phyloP scores from a whole-genome alignment of 1,140 invertebrate species.

The Medauroidea extradentata region DNA sequence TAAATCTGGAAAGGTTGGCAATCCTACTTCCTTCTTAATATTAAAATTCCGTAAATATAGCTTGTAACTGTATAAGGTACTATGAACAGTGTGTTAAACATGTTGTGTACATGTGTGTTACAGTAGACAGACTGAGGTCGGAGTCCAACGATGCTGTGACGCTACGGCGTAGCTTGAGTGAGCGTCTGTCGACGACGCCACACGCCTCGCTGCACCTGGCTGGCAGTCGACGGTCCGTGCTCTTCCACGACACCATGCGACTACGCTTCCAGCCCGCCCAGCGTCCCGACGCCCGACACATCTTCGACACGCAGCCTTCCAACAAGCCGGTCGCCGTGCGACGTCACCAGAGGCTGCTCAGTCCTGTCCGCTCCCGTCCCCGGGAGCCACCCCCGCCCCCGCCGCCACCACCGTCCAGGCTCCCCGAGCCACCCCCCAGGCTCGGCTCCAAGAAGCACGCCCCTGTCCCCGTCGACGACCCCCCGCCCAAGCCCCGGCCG shows the following conservation, averaged over 20 bases:
- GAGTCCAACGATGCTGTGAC: neutral
- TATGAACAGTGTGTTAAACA: no score
- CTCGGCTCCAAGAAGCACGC: no score
- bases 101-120: neutral
- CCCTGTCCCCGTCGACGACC: neutral
- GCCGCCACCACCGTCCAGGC: slow-evolving; percentile 24
- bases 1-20: no score
- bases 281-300: slow-evolving; percentile 14
- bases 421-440: no score
- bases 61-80: no score
- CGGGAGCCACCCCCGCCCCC: slow-evolving; percentile 42
- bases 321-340: neutral
- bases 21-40: no score
- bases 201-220: neutral
- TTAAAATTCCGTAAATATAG: no score
- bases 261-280: slow-evolving; percentile 58
- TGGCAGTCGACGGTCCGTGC: slow-evolving; percentile 19
- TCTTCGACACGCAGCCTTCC: slow-evolving; percentile 1
- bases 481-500: neutral
- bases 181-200: neutral
- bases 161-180: slow-evolving; percentile 13
- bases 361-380: slow-evolving; percentile 27
- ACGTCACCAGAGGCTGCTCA: slow-evolving; percentile 11
- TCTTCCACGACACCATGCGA: slow-evolving; percentile 72
- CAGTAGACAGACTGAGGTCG: neutral